Conservation (phyloP, 2,888 invertebrate species). For the Agrilus mali region DNA sequence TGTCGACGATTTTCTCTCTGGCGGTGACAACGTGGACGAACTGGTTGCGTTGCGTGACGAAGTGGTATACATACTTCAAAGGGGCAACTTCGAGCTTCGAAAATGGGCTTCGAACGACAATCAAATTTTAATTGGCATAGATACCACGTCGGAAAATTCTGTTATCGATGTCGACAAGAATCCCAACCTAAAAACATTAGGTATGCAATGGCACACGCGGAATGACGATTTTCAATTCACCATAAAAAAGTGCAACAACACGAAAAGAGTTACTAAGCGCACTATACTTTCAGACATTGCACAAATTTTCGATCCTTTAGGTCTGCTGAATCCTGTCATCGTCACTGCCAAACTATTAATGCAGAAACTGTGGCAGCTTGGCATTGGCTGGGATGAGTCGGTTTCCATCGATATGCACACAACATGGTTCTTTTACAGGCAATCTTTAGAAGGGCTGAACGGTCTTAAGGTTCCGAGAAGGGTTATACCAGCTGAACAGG, state of each 20-base stretch:
- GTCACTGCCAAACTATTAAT: constrained; percentile 17
- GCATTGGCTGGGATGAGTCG: constrained; percentile 2
- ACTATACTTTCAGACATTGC: constrained; percentile 10
- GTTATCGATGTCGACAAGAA: neutral
- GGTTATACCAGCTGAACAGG: neutral
- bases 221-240: constrained; percentile 7
- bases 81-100: constrained; percentile 11
- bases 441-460: neutral
- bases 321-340: constrained; percentile 14
- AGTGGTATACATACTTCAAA: constrained; percentile 6
- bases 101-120: constrained; percentile 17
- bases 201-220: constrained; percentile 2
- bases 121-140: neutral
- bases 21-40: constrained; percentile 10
- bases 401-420: constrained; percentile 1
- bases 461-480: neutral
- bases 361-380: constrained; percentile 9
- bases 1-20: constrained; percentile 21
- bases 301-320: constrained; percentile 16
- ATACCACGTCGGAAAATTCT: neutral
- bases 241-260: neutral
- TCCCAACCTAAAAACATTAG: constrained; percentile 5
- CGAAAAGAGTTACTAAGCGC: constrained; percentile 3
- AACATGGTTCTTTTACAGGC: neutral
- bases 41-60: constrained; percentile 9